These are phyloP conservation scores for Drosophila suboccidentalis DNA, from an alignment of 2,888 invertebrate species.

Conservation along the genomic window DNA sequence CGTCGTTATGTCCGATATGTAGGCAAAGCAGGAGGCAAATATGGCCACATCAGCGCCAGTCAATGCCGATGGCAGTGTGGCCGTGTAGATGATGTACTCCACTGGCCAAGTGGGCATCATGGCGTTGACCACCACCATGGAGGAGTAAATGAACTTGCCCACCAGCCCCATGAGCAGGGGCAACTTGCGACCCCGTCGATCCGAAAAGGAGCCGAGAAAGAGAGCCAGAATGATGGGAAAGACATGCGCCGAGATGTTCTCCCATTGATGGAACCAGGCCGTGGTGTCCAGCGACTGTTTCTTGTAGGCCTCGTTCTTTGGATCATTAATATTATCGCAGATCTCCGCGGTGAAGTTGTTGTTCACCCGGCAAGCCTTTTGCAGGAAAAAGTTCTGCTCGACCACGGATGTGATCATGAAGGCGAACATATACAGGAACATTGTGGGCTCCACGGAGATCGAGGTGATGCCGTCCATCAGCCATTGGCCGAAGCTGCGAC, in stretches of 20 bases:
- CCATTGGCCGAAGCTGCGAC: constrained; percentile 30
- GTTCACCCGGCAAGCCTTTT: constrained; percentile 92
- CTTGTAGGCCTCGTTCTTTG: constrained; percentile 87
- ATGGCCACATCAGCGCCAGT: constrained; percentile 93
- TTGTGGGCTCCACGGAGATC: constrained; percentile 93
- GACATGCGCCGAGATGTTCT: constrained; percentile 90
- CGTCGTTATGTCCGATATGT: constrained; percentile 92
- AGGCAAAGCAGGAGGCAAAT: constrained; percentile 92
- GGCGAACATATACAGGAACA: constrained; percentile 96
- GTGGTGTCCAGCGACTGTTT: constrained; percentile 91
- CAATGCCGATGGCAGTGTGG: constrained; percentile 91
- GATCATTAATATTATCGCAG: constrained; percentile 88
- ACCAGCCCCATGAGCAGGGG: constrained; percentile 90
- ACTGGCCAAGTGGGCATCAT: constrained; percentile 89
- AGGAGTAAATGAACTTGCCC: constrained; percentile 91
- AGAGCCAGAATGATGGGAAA: constrained; percentile 92
- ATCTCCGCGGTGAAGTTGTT: constrained; percentile 89
- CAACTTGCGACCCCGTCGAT: constrained; percentile 91
- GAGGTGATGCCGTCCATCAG: constrained; percentile 28
- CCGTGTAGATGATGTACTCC: constrained; percentile 91
- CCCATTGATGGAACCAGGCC: constrained; percentile 92
- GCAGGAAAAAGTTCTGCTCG: constrained; percentile 92
- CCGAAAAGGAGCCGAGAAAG: constrained; percentile 93
- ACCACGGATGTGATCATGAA: constrained; percentile 93
- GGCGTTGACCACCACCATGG: constrained; percentile 91